These are phyloP conservation scores for Alloplasta piceator DNA, from an alignment of 2,888 invertebrate species.

Conservation along the genomic window DNA sequence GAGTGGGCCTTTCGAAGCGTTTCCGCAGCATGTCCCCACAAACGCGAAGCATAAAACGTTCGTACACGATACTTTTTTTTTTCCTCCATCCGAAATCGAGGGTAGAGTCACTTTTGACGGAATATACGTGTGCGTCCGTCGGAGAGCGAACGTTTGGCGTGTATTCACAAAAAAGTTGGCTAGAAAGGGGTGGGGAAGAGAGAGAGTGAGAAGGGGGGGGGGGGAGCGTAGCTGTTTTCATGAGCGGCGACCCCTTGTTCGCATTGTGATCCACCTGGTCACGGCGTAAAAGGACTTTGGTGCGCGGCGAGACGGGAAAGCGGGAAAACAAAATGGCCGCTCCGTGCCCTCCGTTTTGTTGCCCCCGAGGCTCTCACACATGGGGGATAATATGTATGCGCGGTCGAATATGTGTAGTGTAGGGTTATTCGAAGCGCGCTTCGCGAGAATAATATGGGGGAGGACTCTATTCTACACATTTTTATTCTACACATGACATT, in stretches of 20 bases:
- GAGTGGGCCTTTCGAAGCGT: background rate
- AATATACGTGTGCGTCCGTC: background rate
- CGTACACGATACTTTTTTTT: background rate
- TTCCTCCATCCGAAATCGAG: background rate
- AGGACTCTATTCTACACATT: too few species aligned
- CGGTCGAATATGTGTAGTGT: too few species aligned
- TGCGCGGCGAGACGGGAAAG: conserved; percentile 3
- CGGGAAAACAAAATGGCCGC: conserved; percentile 46
- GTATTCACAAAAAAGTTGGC: background rate
- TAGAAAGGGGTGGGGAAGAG: too few species aligned
- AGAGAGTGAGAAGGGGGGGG: too few species aligned
- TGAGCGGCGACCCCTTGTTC: conserved; percentile 52
- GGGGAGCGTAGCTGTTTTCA: too few species aligned
- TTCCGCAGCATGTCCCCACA: background rate
- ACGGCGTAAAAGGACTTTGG: conserved; percentile 28
- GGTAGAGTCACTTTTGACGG: too few species aligned
- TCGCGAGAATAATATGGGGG: too few species aligned
- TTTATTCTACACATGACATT: too few species aligned
- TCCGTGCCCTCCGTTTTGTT: conserved; percentile 35
- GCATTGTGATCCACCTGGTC: conserved; percentile 53
- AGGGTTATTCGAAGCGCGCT: too few species aligned
- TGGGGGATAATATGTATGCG: too few species aligned
- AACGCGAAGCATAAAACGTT: background rate
- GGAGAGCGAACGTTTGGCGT: background rate
- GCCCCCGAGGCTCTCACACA: conserved; percentile 12